Evolutionary conservation across 2,113 vertebrate genomes (phyloP).

Genomic region (Caloenas nicobarica): DNA sequence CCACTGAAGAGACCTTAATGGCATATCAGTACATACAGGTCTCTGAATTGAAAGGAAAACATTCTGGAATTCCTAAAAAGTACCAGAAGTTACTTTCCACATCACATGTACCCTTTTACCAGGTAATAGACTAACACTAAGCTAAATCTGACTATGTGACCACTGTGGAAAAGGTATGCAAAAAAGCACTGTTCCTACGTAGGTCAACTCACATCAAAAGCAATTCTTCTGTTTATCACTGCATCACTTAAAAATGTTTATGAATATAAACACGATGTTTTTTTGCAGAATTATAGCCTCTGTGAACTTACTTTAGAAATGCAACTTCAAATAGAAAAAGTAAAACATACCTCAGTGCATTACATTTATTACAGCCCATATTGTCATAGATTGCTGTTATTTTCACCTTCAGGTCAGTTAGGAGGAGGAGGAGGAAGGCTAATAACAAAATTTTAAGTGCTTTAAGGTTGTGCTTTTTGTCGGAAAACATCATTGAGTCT

Average conservation of each 20-base stretch:
- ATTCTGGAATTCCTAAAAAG: neutral
- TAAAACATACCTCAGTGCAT: neutral
- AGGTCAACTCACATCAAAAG: neutral
- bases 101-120: neutral
- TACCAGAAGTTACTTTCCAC: neutral
- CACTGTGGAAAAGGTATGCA: neutral
- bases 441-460: neutral
- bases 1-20: neutral
- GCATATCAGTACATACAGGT: neutral
- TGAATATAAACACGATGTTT: neutral
- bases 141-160: neutral
- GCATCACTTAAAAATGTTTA: neutral
- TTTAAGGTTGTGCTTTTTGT: neutral
- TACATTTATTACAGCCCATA: neutral
- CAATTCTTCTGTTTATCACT: neutral
- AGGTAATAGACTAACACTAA: neutral
- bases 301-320: neutral
- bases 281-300: neutral
- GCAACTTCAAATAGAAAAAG: neutral
- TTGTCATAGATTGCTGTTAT: neutral
- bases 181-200: neutral
- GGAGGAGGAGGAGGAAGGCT: neutral
- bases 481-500: neutral
- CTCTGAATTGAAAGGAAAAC: slow-evolving; percentile 12
- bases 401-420: neutral